These are phyloP conservation scores for Andrena trimmerana DNA, from an alignment of 2,888 invertebrate genomes.

Conservation along the genomic window DNA sequence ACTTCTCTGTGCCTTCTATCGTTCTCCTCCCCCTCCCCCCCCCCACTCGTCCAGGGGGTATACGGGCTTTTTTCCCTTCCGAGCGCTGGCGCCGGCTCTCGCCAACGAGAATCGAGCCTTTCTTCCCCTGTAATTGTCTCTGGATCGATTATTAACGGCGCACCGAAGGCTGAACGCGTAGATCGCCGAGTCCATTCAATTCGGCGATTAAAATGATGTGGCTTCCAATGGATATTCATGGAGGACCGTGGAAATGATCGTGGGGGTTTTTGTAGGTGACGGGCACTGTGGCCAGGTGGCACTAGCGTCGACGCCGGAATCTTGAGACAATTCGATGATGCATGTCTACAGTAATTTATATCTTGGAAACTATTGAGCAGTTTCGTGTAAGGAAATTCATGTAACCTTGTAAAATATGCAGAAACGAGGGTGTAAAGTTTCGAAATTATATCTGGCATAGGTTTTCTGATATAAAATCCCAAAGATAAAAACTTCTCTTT, in stretches of 20 bases:
- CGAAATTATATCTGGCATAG: too few species aligned
- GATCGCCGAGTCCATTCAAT: background rate
- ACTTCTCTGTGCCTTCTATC: conserved; percentile 30
- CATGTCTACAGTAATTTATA: too few species aligned
- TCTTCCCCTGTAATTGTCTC: conserved; percentile 48
- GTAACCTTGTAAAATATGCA: too few species aligned
- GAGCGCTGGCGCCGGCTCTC: conserved; percentile 52
- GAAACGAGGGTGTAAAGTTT: too few species aligned
- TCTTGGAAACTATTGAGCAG: too few species aligned
- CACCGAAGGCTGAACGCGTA: background rate
- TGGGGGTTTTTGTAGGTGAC: background rate
- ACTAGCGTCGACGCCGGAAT: background rate
- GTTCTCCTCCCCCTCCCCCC: conserved; percentile 6
- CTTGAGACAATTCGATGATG: background rate
- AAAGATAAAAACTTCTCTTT: too few species aligned
- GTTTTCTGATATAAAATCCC: too few species aligned
- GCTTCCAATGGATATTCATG: conserved; percentile 2
- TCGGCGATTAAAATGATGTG: background rate
- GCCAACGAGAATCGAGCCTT: conserved; percentile 60
- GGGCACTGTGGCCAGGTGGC: background rate
- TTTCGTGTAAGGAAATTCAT: too few species aligned
- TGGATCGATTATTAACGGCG: conserved; percentile 43
- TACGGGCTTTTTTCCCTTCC: conserved; percentile 15
- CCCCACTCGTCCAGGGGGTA: conserved; percentile 3
- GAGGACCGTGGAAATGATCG: background rate